Percentiles rank a stretch among this genome's conserved stretches.
phyloP scores from a whole-genome alignment of 2,113 vertebrate species.

The Sigmodon hispidus region DNA sequence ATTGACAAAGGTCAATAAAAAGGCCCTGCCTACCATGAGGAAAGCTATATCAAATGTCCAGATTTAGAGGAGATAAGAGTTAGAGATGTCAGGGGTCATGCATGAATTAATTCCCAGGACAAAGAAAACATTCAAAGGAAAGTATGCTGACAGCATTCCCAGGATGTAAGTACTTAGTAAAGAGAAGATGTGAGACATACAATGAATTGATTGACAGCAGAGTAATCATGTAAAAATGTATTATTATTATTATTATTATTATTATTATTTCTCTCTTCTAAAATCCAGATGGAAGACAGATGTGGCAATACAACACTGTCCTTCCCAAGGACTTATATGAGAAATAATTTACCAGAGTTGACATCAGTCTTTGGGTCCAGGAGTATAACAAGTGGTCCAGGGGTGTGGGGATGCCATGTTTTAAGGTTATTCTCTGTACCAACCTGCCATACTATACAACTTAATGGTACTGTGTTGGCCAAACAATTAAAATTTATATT shows the following conservation, averaged over 20 bases:
- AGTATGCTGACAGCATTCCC: neutral
- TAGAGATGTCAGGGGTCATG: neutral
- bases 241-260: neutral
- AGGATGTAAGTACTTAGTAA: neutral
- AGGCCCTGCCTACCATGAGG: neutral
- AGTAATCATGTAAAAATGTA: neutral
- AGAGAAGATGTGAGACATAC: rapidly evolving
- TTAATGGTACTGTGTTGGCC: neutral
- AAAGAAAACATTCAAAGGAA: neutral
- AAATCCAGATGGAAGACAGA: neutral
- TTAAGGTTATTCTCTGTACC: neutral
- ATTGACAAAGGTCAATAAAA: neutral
- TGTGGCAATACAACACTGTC: neutral
- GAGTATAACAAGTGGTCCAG: neutral
- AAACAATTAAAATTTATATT: conserved; percentile 7
- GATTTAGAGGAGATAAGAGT: neutral
- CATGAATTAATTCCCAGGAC: neutral
- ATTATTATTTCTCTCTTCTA: neutral
- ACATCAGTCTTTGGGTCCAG: neutral
- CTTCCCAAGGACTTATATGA: neutral
- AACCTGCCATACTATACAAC: rapidly evolving
- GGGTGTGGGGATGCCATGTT: neutral
- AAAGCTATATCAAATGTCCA: neutral
- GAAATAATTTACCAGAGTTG: neutral
- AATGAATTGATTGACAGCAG: neutral